phyloP scores from a whole-genome alignment of 2,113 vertebrate species.

The Nannobrachium achirus region DNA sequence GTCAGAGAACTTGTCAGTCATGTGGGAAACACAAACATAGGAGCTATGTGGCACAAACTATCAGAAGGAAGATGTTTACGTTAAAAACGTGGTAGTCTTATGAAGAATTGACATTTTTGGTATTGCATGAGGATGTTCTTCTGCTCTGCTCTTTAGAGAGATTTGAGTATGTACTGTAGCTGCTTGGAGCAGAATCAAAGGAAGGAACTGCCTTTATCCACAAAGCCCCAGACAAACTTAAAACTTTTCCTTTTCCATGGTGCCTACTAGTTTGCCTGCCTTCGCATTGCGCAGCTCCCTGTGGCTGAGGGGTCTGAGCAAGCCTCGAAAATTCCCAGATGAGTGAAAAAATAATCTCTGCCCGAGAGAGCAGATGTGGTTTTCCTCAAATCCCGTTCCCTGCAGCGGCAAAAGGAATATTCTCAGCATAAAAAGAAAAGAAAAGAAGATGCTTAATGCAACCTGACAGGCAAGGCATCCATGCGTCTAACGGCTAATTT shows the following conservation, averaged over 20 bases:
- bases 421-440: conserved; percentile 36
- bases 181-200: conserved; percentile 59
- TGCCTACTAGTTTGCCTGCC: conserved; percentile 38
- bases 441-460: conserved; percentile 49
- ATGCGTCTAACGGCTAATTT: conserved; percentile 7
- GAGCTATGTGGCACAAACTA: neutral
- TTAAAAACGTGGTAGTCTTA: conserved; percentile 34
- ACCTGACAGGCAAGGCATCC: conserved; percentile 46
- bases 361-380: conserved; percentile 51
- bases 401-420: conserved; percentile 48
- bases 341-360: conserved; percentile 63
- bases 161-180: conserved; percentile 52
- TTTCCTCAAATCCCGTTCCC: conserved; percentile 67
- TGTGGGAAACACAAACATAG: no score
- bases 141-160: conserved; percentile 47
- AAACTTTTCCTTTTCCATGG: conserved; percentile 5
- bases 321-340: conserved; percentile 50
- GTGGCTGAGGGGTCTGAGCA: conserved; percentile 55
- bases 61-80: conserved; percentile 5
- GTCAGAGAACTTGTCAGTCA: no score
- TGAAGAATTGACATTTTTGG: conserved; percentile 45
- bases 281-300: conserved; percentile 35
- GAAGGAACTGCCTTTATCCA: conserved; percentile 65
- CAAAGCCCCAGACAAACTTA: conserved; percentile 49
- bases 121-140: conserved; percentile 37